A percentile compares a stretch with the other conserved stretches of the same genome.
Evolutionary conservation across 1,140 invertebrate genomes (phyloP).

Genomic region (Halyomorpha halys): DNA sequence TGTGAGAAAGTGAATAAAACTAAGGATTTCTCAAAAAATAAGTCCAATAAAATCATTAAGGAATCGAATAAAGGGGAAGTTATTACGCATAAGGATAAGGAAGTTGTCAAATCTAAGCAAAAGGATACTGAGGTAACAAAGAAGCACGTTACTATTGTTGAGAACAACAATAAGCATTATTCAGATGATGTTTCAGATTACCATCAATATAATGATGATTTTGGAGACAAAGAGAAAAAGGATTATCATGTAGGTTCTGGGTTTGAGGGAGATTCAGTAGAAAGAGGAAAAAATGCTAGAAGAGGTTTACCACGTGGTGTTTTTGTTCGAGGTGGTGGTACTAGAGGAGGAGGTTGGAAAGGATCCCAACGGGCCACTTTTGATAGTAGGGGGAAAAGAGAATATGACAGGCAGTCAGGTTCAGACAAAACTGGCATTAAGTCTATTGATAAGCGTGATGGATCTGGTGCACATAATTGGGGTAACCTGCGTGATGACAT

Average conservation of each 20-base stretch:
- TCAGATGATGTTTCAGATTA: conserved; percentile 1
- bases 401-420: conserved; percentile 89
- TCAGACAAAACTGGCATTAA: conserved; percentile 91
- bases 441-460: conserved; percentile 85
- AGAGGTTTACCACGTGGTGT: conserved; percentile 33
- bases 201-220: conserved; percentile 8
- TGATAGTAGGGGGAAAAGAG: conserved; percentile 68
- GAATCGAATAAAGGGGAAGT: conserved; percentile 45
- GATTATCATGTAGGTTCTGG: not conserved
- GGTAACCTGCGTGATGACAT: conserved; percentile 39
- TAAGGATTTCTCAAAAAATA: conserved; percentile 36
- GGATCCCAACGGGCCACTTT: conserved; percentile 32
- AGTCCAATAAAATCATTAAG: conserved; percentile 49
- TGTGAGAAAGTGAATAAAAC: conserved; percentile 75
- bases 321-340: conserved; percentile 12
- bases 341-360: conserved; percentile 35
- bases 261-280: conserved; percentile 28
- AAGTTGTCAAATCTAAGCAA: conserved; percentile 34
- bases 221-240: conserved; percentile 30
- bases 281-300: conserved; percentile 31
- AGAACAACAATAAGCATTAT: conserved; percentile 14
- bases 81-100: conserved; percentile 41
- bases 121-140: conserved; percentile 33
- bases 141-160: not conserved
- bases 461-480: conserved; percentile 89